Evolutionary conservation across 2,797 vertebrate genomes (phyloP).

Genomic region (Characodon lateralis): DNA sequence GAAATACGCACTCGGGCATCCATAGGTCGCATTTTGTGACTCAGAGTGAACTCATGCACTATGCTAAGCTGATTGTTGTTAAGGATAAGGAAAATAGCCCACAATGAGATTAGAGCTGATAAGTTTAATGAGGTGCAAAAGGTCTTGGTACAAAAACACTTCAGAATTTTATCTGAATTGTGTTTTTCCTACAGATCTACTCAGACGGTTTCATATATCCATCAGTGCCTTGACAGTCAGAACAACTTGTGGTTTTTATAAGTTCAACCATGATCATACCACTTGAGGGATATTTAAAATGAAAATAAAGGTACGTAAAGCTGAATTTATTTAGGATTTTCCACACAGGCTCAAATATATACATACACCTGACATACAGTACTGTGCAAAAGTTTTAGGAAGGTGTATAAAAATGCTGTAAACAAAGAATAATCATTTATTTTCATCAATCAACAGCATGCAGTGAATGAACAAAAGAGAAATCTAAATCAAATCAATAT

Average conservation of each 20-base stretch:
- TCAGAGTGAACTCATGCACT: conserved; percentile 19
- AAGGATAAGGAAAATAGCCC: conserved; percentile 36
- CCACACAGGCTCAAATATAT: background rate
- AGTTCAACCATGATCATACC: no score
- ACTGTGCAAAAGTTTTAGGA: no score
- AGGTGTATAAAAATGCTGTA: no score
- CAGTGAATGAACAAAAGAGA: background rate
- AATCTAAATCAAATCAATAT: conserved; percentile 15
- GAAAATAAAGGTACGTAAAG: no score
- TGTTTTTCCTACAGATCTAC: conserved; percentile 36
- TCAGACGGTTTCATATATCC: conserved; percentile 19
- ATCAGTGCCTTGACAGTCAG: conserved; percentile 1
- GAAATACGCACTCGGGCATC: background rate
- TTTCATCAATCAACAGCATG: no score
- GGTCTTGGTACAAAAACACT: conserved; percentile 9
- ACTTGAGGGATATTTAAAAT: background rate
- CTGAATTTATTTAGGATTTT: no score
- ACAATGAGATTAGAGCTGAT: conserved; percentile 49
- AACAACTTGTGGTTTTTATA: background rate
- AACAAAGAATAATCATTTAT: no score
- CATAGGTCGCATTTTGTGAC: conserved; percentile 8
- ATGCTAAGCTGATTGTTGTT: conserved; percentile 34
- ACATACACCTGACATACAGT: background rate
- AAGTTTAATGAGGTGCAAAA: conserved; percentile 54
- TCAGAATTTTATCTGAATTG: conserved; percentile 24